Evolutionary conservation across 2,888 invertebrate species (phyloP).

Genomic region (Tenthredo amoena): DNA sequence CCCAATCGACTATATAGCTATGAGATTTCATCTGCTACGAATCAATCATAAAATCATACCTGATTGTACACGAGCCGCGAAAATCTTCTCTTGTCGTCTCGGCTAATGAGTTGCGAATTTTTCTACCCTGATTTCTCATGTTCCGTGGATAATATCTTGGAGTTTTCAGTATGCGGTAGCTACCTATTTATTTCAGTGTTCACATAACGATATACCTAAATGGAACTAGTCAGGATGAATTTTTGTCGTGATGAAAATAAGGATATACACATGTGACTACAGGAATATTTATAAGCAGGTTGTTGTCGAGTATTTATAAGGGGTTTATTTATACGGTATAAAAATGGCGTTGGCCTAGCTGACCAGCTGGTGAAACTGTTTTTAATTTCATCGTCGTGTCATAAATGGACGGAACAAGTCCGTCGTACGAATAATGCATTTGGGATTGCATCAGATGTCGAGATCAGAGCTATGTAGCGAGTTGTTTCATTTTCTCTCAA

Average conservation of each 20-base stretch:
- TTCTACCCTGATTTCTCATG: not conserved
- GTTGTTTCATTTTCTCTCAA: conserved; percentile 40
- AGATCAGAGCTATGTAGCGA: conserved; percentile 1
- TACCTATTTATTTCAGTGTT: conserved; percentile 1
- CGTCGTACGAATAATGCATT: conserved; percentile 44
- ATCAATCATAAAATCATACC: conserved; percentile 9
- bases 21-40: not conserved
- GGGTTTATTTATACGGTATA: conserved; percentile 36
- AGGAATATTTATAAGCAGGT: conserved; percentile 21
- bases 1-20: not conserved
- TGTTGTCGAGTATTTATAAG: conserved; percentile 38
- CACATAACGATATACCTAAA: not conserved
- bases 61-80: not conserved
- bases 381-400: conserved; percentile 49
- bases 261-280: conserved; percentile 16
- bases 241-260: conserved; percentile 8
- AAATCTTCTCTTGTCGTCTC: not conserved
- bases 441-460: conserved; percentile 27
- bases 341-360: conserved; percentile 34
- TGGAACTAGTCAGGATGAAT: conserved; percentile 11
- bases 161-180: not conserved
- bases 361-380: conserved; percentile 43
- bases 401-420: conserved; percentile 47
- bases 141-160: not conserved
- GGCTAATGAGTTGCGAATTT: not conserved